Evolutionary conservation across 2,888 invertebrate genomes (phyloP).

Genomic region (Heliconius ismenius): DNA sequence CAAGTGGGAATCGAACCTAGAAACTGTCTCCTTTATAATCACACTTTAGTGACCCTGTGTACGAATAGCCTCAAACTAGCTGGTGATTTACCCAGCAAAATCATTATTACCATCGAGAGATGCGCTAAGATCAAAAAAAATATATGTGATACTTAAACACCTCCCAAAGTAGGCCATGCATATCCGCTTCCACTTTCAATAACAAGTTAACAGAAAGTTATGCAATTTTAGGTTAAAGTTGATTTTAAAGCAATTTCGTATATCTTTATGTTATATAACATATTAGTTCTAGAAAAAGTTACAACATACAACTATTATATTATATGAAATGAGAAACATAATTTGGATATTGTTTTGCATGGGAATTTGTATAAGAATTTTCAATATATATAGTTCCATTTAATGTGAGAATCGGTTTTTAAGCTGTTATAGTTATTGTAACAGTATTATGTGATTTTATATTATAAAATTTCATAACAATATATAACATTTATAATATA

Average conservation of each 20-base stretch:
- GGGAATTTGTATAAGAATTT: slow-evolving; percentile 4
- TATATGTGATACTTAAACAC: neutral
- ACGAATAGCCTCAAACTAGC: neutral
- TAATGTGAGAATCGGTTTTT: neutral
- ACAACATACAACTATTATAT: neutral
- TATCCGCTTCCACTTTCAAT: slow-evolving; percentile 22
- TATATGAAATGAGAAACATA: neutral
- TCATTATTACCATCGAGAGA: neutral
- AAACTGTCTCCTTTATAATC: too few species aligned
- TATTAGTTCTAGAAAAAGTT: slow-evolving; percentile 2
- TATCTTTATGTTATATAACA: slow-evolving; percentile 2
- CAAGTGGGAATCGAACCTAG: neutral
- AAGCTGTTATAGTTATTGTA: neutral
- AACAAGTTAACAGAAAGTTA: slow-evolving; percentile 8
- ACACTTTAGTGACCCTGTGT: too few species aligned
- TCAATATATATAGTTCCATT: neutral
- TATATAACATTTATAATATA: neutral
- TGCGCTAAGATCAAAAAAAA: neutral
- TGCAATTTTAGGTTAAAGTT: slow-evolving; percentile 28
- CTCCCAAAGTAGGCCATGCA: slow-evolving; percentile 7
- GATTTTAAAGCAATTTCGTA: slow-evolving; percentile 6
- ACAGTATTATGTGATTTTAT: neutral
- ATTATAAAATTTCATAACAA: too few species aligned
- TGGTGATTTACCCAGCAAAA: neutral
- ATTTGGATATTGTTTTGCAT: slow-evolving; percentile 8